phyloP scores from a whole-genome alignment of 2,113 vertebrate genomes.

The Pachyramphus minor region DNA sequence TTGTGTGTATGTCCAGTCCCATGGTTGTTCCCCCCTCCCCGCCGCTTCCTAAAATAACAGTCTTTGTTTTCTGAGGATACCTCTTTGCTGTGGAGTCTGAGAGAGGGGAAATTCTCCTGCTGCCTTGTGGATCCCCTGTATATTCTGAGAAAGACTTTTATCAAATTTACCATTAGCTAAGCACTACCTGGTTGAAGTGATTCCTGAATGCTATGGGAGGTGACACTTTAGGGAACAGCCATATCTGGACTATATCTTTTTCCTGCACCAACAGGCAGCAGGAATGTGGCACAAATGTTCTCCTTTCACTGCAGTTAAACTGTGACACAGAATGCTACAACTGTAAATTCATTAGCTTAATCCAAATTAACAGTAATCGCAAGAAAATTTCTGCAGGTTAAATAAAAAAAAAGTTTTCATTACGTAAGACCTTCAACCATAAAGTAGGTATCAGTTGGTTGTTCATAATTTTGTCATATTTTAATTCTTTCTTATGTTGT shows the following conservation, averaged over 20 bases:
- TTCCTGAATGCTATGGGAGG: not conserved
- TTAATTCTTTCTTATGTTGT: not conserved
- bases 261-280: not conserved
- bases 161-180: not conserved
- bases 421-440: not conserved
- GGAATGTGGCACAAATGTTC: not conserved
- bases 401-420: not conserved
- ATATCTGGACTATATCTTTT: not conserved
- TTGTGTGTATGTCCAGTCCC: not conserved
- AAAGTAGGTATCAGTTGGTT: not conserved
- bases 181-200: not conserved
- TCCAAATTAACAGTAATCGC: not conserved
- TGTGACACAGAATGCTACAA: not conserved
- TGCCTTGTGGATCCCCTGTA: not conserved
- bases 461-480: not conserved
- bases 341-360: not conserved
- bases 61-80: not conserved
- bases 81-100: not conserved
- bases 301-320: not conserved
- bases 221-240: not conserved
- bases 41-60: not conserved
- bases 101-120: not conserved
- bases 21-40: fast-evolving
- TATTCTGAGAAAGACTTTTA: not conserved
- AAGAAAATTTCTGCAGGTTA: not conserved